Conservation (phyloP, 2,113 vertebrate species). For the Lucifuga dentata region DNA sequence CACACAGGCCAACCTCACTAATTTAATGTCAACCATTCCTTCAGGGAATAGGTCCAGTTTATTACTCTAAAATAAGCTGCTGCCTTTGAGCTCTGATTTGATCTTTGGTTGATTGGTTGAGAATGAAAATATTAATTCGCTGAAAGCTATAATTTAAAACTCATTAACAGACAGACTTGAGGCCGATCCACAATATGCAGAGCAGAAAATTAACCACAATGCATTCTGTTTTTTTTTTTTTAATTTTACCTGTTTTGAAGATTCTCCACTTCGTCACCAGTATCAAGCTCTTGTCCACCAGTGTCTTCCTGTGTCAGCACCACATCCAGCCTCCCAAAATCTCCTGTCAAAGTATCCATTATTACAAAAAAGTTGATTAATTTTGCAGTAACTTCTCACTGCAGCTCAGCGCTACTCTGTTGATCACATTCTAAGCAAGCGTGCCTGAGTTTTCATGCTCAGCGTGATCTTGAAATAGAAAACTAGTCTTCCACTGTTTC, state of each 20-base stretch:
- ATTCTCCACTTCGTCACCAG: constrained; percentile 80
- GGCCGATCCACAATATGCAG: background rate
- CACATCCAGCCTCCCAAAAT: constrained; percentile 68
- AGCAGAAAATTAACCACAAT: background rate
- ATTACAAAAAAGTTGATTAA: constrained; percentile 35
- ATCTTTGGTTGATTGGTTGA: background rate
- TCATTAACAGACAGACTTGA: background rate
- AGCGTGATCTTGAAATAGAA: constrained; percentile 94
- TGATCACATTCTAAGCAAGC: constrained; percentile 40
- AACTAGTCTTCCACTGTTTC: constrained; percentile 73
- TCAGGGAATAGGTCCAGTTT: background rate
- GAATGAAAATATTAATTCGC: background rate
- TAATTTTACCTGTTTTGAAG: constrained; percentile 86
- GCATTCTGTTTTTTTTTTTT: background rate
- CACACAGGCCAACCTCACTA: background rate
- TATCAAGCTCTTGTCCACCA: constrained; percentile 36
- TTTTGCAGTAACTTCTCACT: constrained; percentile 40
- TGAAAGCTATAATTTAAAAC: background rate
- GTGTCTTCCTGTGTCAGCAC: constrained; percentile 70
- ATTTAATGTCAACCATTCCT: background rate
- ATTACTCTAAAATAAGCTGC: background rate
- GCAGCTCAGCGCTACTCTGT: constrained; percentile 49
- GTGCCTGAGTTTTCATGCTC: constrained; percentile 80
- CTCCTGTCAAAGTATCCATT: constrained; percentile 75
- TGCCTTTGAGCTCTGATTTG: constrained; percentile 9